Evolutionary conservation across 2,888 invertebrate species (phyloP).

Genomic region (Pyrrhia umbra): DNA sequence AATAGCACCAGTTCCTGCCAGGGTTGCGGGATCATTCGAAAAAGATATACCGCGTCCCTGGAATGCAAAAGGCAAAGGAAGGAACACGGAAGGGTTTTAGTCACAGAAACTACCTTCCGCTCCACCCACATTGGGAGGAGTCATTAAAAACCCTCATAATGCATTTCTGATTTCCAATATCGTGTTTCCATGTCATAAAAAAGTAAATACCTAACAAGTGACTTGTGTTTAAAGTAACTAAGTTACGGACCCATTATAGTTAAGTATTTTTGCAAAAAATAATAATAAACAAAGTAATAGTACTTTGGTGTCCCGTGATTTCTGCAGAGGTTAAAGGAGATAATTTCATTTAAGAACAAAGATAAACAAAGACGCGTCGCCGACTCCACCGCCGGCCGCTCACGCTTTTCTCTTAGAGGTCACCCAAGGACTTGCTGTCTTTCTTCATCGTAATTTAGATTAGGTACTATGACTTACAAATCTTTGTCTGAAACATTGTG

Average conservation of each 20-base stretch:
- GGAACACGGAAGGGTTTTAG: too few species aligned
- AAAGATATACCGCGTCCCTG: too few species aligned
- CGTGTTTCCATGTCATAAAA: too few species aligned
- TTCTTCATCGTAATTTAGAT: constrained; percentile 54
- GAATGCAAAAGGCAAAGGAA: too few species aligned
- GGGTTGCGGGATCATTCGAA: too few species aligned
- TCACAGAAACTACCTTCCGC: too few species aligned
- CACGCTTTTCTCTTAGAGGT: constrained; percentile 73
- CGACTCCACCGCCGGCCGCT: constrained; percentile 59
- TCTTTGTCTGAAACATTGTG: constrained; percentile 19
- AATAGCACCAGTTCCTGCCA: too few species aligned
- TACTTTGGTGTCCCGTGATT: constrained; percentile 68
- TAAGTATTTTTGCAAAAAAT: not conserved
- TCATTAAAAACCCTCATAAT: too few species aligned
- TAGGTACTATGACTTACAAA: constrained; percentile 29
- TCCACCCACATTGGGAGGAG: too few species aligned
- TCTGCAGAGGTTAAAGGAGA: constrained; percentile 70
- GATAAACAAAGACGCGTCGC: constrained; percentile 69
- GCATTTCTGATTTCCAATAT: too few species aligned
- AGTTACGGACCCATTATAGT: constrained; percentile 11
- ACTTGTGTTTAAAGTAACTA: not conserved
- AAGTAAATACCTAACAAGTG: not conserved
- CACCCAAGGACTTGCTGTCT: constrained; percentile 73
- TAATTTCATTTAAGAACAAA: constrained; percentile 70
- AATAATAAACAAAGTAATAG: constrained; percentile 1